Conservation (phyloP, 2,888 invertebrate species). For the Pseudeuparius sepicola region DNA sequence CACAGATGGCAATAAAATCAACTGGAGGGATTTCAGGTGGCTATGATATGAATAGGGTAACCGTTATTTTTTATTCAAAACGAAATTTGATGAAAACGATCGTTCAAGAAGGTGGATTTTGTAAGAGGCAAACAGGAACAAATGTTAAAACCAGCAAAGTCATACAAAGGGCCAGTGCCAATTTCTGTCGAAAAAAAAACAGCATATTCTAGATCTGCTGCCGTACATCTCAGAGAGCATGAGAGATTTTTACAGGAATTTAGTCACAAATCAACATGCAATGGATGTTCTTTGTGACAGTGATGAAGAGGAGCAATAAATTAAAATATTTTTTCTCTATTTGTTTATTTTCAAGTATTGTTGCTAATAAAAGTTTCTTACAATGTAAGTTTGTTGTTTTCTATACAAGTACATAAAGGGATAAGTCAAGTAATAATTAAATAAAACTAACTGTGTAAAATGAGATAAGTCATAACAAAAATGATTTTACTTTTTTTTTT, state of each 20-base stretch:
- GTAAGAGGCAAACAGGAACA: conserved; percentile 4
- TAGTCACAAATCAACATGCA: conserved; percentile 3
- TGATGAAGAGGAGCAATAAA: conserved; percentile 6
- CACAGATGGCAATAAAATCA: conserved; percentile 4
- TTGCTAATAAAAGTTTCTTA: conserved; percentile 5
- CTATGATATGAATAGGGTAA: conserved; percentile 2
- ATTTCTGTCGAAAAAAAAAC: conserved; percentile 6
- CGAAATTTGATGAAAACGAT: conserved; percentile 3
- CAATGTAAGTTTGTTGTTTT: conserved; percentile 1
- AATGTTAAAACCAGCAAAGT: conserved; percentile 6
- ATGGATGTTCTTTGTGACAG: conserved; percentile 4
- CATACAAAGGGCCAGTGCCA: conserved; percentile 7
- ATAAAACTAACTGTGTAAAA: conserved; percentile 6
- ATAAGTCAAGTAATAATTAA: not conserved
- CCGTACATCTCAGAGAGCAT: conserved; percentile 2
- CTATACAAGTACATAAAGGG: conserved; percentile 2
- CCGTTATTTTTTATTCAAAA: not conserved
- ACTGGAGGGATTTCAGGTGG: conserved; percentile 7
- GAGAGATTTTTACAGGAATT: conserved; percentile 1
- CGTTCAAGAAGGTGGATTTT: conserved; percentile 7
- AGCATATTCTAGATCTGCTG: conserved; percentile 6
- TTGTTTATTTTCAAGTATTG: conserved; percentile 4
- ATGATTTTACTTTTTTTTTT: conserved; percentile 4
- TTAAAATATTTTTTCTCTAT: conserved; percentile 1
- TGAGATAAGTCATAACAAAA: conserved; percentile 6